These are phyloP conservation scores for Podiceps cristatus DNA, from an alignment of 2,113 vertebrate species.

Conservation along the genomic window DNA sequence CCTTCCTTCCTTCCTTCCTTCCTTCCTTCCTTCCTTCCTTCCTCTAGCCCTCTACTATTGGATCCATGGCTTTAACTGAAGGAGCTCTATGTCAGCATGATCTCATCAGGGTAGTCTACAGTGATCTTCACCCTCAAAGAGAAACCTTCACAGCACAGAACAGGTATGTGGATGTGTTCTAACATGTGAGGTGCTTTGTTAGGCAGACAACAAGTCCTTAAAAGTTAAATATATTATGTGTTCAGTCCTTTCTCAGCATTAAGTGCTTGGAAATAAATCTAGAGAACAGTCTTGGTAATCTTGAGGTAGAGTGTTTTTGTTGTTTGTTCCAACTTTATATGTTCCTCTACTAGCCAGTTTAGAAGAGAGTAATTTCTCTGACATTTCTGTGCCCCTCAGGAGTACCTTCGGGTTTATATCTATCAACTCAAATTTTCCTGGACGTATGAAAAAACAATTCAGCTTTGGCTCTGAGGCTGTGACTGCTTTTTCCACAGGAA, in stretches of 20 bases:
- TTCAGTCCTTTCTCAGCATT: not conserved
- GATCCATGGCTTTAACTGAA: constrained; percentile 96
- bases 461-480: not conserved
- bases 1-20: not conserved
- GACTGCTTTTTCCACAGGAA: not conserved
- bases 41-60: constrained; percentile 90
- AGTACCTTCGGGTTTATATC: not conserved
- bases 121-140: constrained; percentile 95
- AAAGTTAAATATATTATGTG: not conserved
- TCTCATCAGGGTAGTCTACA: constrained; percentile 95
- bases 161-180: constrained; percentile 78
- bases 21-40: not conserved
- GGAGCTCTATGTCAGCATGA: constrained; percentile 96
- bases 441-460: not conserved
- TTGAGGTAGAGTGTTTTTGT: not conserved
- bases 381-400: not conserved
- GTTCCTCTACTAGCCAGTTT: not conserved
- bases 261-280: not conserved
- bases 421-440: not conserved
- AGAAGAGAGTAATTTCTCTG: not conserved
- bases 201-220: not conserved
- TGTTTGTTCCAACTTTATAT: not conserved
- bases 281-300: not conserved
- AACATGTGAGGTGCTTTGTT: not conserved
- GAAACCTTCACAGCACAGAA: constrained; percentile 99